Conservation (phyloP, 2,888 invertebrate species). For the Ennomos erosarius region DNA sequence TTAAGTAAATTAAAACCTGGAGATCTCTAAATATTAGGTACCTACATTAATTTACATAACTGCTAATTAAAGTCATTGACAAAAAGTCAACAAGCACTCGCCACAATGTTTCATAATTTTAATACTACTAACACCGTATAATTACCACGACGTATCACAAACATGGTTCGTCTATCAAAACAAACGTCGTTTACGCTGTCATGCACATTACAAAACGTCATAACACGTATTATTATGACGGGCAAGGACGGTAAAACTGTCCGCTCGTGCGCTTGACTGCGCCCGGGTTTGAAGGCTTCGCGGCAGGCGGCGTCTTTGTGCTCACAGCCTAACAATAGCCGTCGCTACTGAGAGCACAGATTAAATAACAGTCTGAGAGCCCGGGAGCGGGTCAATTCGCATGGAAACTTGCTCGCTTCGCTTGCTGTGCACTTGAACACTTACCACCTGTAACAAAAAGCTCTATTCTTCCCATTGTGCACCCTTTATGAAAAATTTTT, state of each 20-base stretch:
- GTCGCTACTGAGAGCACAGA: constrained; percentile 54
- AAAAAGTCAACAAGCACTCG: neutral
- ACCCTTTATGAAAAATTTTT: constrained; percentile 67
- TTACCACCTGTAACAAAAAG: constrained; percentile 79
- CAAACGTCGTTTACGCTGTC: constrained; percentile 54
- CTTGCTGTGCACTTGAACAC: constrained; percentile 77
- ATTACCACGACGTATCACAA: constrained; percentile 39
- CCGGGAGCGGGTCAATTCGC: constrained; percentile 57
- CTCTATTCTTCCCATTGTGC: constrained; percentile 53
- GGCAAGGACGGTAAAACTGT: constrained; percentile 56
- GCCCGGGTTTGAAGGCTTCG: constrained; percentile 40
- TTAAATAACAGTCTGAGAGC: constrained; percentile 9
- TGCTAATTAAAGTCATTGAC: neutral
- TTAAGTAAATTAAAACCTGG: too few species aligned
- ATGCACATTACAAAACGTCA: constrained; percentile 58
- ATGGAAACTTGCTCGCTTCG: constrained; percentile 67
- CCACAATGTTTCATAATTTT: neutral
- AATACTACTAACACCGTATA: constrained; percentile 15
- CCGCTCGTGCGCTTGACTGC: constrained; percentile 57
- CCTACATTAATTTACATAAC: neutral
- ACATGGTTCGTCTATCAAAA: constrained; percentile 55
- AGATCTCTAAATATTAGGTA: too few species aligned
- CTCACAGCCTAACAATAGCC: constrained; percentile 55
- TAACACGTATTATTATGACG: constrained; percentile 68
- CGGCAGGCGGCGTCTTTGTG: constrained; percentile 68